Base-by-base conservation (phyloP, 1,140 invertebrate genomes). In the Dolichoris vasculosae region DNA sequence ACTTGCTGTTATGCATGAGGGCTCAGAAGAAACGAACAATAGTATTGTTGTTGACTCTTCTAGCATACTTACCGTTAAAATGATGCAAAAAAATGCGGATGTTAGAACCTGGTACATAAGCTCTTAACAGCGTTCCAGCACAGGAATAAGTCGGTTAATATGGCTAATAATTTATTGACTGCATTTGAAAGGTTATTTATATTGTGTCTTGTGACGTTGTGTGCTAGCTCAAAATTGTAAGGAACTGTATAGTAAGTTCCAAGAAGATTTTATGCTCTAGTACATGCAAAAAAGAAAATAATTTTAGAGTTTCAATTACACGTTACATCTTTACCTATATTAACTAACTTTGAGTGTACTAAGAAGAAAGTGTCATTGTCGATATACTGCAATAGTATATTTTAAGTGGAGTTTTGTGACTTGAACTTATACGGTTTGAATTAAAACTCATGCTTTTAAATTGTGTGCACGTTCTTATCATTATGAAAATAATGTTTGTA, bases 1-100 rank as follows among this genome's bases (percentile, higher is more conserved):
- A 67, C 1, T 67, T 35, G 32, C 2, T 67, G 30, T 67, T 67
- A 11, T 15, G 15, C n/a, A 32, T 13, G 63, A 32, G 63, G 11
- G n/a, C 35, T 2, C 43, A 63, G n/a, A 32, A 13, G 32, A 51
- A 32, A 23, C 46, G 35, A 76, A 83, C 71, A 83, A 83, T 83
- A 1, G 23, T 13, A 71, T 71, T 81, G 64, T 82, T 71, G 59
- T 30, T 71, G 38, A 20, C 46, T 9, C 64, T 46, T 46, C 26
- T 81, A 13, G 35, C 38, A 3, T 51, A 38, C 43, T 30, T 75
- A 83, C 69, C 71, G 81, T 83, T 83, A 75, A 55, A 59, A 38
- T 7, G 51, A 38, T 9, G 48, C 15, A 59, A 78, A 78, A n/a
- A 78, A 78, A 55, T 32, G 30, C 17, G 32, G 13, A 55, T 30